phyloP scores from a whole-genome alignment of 2,888 invertebrate species.

The Alviniconcha strummeri region DNA sequence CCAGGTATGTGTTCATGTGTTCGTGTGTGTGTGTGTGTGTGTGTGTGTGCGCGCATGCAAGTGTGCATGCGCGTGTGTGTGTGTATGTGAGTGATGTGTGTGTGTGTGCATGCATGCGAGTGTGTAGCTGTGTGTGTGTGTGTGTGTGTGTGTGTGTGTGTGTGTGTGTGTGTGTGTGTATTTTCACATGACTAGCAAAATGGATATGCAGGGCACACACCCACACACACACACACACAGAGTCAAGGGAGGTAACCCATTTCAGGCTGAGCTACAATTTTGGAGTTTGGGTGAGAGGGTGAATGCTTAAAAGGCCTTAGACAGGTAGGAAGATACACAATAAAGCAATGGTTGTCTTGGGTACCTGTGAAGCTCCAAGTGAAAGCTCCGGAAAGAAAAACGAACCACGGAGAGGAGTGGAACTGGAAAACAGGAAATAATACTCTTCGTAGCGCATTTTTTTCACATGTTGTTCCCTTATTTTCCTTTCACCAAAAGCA shows the following conservation, averaged over 20 bases:
- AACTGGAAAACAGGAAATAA: too few relatives aligned
- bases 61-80: conserved; percentile 5
- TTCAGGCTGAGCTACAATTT: too few relatives aligned
- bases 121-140: neutral
- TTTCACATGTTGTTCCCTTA: too few relatives aligned
- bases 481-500: too few relatives aligned
- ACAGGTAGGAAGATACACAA: too few relatives aligned
- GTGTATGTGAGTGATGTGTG: neutral
- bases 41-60: neutral
- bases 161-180: neutral
- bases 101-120: neutral
- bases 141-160: neutral
- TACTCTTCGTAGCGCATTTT: too few relatives aligned
- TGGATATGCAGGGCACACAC: neutral
- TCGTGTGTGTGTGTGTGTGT: neutral
- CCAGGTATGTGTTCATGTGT: neutral
- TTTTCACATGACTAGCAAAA: neutral
- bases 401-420: too few relatives aligned
- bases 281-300: too few relatives aligned
- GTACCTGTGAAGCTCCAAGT: too few relatives aligned
- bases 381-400: too few relatives aligned
- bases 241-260: neutral
- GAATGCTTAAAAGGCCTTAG: too few relatives aligned
- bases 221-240: neutral
- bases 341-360: too few relatives aligned